A percentile compares a stretch with the other conserved stretches of the same genome.
These are phyloP conservation scores for Dryobota labecula DNA, from an alignment of 2,888 invertebrate species.

Conservation along the genomic window DNA sequence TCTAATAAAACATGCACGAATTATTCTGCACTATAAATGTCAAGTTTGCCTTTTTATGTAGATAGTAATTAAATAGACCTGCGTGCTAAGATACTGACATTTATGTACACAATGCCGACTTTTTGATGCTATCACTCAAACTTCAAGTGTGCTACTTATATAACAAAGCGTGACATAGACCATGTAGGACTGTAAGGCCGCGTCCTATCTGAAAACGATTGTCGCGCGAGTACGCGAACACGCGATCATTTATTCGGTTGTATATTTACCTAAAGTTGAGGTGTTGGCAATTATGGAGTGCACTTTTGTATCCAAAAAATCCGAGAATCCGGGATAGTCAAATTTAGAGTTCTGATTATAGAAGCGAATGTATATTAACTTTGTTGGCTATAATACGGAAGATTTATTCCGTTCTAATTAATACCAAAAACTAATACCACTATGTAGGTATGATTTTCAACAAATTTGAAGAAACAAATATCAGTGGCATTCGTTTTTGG, in stretches of 20 bases:
- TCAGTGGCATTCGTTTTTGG: no score
- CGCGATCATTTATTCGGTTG: not conserved
- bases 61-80: conserved; percentile 44
- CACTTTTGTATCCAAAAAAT: no score
- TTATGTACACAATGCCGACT: conserved; percentile 53
- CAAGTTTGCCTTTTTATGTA: conserved; percentile 41
- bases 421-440: no score
- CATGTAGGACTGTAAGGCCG: conserved; percentile 5
- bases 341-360: no score
- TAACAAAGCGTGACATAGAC: conserved; percentile 46
- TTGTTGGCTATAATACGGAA: no score
- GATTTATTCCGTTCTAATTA: no score
- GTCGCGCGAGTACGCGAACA: not conserved
- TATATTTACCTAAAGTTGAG: no score
- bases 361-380: no score
- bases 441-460: no score
- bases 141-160: conserved; percentile 55
- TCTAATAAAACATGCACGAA: conserved; percentile 10
- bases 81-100: conserved; percentile 56
- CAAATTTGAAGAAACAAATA: no score
- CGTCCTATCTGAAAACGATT: not conserved
- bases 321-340: no score
- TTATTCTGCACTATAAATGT: conserved; percentile 40
- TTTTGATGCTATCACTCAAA: conserved; percentile 57
- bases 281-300: no score